Evolutionary conservation across 2,888 invertebrate genomes (phyloP).

Genomic region (Eurois occulta): DNA sequence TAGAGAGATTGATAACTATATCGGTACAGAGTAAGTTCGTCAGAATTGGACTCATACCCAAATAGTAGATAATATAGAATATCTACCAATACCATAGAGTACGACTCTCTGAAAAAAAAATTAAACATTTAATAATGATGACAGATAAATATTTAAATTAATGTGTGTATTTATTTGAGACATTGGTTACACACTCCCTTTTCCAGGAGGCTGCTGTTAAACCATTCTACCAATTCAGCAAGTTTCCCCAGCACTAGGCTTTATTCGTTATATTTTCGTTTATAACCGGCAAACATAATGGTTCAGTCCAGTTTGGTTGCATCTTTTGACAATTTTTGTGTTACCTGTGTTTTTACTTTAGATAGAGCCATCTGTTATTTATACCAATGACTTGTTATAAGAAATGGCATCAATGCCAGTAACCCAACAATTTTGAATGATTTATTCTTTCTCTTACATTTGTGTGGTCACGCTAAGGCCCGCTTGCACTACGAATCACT

Average conservation of each 20-base stretch:
- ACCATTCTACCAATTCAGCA: not conserved
- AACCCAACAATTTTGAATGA: not conserved
- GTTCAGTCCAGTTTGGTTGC: not conserved
- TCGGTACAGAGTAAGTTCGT: conserved; percentile 57
- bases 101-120: conserved; percentile 20
- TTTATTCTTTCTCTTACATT: not conserved
- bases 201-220: conserved; percentile 2
- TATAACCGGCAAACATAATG: not conserved
- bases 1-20: conserved; percentile 66
- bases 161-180: not conserved
- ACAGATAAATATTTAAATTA: not conserved
- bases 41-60: conserved; percentile 45
- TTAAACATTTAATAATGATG: not conserved
- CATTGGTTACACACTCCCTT: not conserved
- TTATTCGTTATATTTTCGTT: not conserved
- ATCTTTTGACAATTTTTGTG: not conserved
- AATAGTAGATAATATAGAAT: conserved; percentile 32
- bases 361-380: not conserved
- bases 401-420: not conserved
- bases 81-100: conserved; percentile 29
- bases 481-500: no score
- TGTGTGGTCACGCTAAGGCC: not conserved
- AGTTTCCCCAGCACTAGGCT: not conserved
- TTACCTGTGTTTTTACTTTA: not conserved
- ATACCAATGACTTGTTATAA: not conserved